A percentile compares a stretch with the other conserved stretches of the same genome.
Conservation (phyloP, 2,113 vertebrate species). For the Phrynocephalus versicolor region DNA sequence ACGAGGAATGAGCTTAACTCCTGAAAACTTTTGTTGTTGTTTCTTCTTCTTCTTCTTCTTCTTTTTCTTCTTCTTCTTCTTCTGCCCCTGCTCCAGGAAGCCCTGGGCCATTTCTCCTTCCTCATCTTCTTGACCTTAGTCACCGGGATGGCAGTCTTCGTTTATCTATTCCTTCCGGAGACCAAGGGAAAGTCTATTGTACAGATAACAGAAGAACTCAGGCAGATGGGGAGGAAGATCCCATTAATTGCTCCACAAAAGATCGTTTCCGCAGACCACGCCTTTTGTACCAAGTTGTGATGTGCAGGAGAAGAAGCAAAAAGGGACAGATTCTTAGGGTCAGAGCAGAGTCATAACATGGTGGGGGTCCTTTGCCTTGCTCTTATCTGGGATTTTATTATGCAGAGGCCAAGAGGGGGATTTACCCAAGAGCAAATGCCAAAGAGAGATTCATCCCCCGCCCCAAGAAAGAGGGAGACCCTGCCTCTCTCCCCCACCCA, state of each 20-base stretch:
- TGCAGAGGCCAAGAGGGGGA: too few species aligned
- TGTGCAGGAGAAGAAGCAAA: background rate
- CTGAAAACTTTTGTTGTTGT: too few species aligned
- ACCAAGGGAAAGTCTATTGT: slow-evolving; percentile 75
- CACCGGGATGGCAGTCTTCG: slow-evolving; percentile 53
- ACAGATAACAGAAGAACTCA: slow-evolving; percentile 82
- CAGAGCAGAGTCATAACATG: too few species aligned
- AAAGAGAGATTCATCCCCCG: too few species aligned
- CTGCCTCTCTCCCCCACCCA: too few species aligned
- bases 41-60: background rate
- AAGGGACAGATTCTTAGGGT: background rate
- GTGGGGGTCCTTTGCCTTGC: too few species aligned
- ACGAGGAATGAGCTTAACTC: too few species aligned
- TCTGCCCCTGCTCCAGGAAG: slow-evolving; percentile 68
- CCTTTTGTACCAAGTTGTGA: slow-evolving; percentile 67
- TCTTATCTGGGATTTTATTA: too few species aligned
- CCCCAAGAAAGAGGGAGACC: too few species aligned
- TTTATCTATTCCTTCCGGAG: slow-evolving; percentile 79
- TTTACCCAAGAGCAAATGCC: too few species aligned
- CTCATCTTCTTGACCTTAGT: slow-evolving; percentile 80
- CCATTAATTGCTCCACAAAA: background rate
- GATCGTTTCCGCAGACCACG: slow-evolving; percentile 19
- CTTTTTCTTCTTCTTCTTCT: slow-evolving; percentile 24
- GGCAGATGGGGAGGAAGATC: slow-evolving; percentile 51
- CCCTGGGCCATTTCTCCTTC: slow-evolving; percentile 80